These are phyloP conservation scores for Hypothenemus hampei DNA, from an alignment of 1,140 invertebrate species.

Conservation along the genomic window DNA sequence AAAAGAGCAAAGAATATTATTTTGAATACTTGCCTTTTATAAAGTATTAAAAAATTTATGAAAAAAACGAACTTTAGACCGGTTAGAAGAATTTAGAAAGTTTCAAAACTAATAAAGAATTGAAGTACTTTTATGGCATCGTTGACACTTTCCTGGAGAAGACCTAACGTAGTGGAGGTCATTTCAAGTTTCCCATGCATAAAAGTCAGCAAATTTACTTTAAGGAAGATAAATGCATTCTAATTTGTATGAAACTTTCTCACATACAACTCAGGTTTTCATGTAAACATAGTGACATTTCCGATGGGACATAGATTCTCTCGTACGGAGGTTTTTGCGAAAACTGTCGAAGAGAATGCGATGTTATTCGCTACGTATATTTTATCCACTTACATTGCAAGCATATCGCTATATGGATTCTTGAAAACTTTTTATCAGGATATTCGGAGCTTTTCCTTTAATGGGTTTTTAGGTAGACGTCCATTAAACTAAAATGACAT, in stretches of 20 bases:
- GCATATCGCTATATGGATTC: constrained; percentile 2
- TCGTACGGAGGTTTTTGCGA: constrained; percentile 2
- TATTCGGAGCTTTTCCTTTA: not conserved
- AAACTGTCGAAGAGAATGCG: constrained; percentile 1
- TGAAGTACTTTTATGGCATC: constrained; percentile 22
- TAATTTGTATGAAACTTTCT: constrained; percentile 18
- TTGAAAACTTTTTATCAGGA: constrained; percentile 10
- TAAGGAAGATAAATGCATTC: constrained; percentile 24
- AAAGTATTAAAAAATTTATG: no score
- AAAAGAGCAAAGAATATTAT: no score
- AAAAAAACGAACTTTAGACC: constrained; percentile 14
- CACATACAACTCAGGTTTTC: constrained; percentile 4
- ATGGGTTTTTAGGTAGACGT: constrained; percentile 1
- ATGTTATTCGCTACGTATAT: constrained; percentile 1
- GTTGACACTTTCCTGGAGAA: constrained; percentile 20
- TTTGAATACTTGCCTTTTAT: no score
- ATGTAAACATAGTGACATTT: constrained; percentile 20
- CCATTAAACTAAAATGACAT: not conserved
- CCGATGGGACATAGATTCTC: constrained; percentile 12
- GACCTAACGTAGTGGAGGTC: constrained; percentile 16
- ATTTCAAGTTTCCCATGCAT: constrained; percentile 17
- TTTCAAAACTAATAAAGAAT: constrained; percentile 28
- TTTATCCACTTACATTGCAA: constrained; percentile 5
- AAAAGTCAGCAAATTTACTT: constrained; percentile 16
- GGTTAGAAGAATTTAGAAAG: constrained; percentile 25